These are phyloP conservation scores for Herpailurus yagouaroundi DNA, from an alignment of 2,113 vertebrate genomes.

Conservation along the genomic window DNA sequence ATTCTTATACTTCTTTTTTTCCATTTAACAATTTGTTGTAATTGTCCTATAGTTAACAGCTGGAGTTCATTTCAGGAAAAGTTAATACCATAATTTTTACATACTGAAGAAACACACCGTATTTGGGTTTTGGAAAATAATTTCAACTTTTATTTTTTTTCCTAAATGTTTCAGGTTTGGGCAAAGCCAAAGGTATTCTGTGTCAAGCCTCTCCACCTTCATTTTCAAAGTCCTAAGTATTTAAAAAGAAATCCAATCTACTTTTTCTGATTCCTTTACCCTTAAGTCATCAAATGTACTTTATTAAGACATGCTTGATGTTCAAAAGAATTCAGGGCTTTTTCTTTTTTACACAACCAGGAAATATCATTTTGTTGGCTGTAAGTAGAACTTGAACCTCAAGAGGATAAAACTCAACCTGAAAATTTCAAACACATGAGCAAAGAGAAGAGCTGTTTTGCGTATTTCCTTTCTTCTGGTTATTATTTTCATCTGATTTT, in stretches of 20 bases:
- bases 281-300: conserved; percentile 41
- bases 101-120: not conserved
- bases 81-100: conserved; percentile 10
- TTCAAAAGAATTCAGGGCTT: conserved; percentile 57
- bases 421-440: conserved; percentile 55
- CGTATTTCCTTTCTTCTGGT: not conserved
- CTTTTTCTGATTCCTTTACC: conserved; percentile 3
- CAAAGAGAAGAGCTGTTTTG: not conserved
- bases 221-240: conserved; percentile 51
- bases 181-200: not conserved
- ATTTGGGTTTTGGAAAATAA: conserved; percentile 46
- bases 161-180: conserved; percentile 59
- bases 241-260: conserved; percentile 62
- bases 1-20: not conserved
- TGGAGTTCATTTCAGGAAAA: conserved; percentile 40
- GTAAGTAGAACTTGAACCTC: conserved; percentile 42
- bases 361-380: conserved; percentile 55
- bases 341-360: conserved; percentile 11
- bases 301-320: conserved; percentile 24
- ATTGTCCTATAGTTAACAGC: conserved; percentile 1
- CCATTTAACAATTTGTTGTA: not conserved
- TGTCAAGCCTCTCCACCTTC: conserved; percentile 47
- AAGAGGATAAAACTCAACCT: conserved; percentile 46
- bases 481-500: conserved; percentile 51
- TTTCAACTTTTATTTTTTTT: not conserved